Base-by-base conservation (phyloP, 1,140 invertebrate genomes). In the Ceratosolen solmsi region DNA sequence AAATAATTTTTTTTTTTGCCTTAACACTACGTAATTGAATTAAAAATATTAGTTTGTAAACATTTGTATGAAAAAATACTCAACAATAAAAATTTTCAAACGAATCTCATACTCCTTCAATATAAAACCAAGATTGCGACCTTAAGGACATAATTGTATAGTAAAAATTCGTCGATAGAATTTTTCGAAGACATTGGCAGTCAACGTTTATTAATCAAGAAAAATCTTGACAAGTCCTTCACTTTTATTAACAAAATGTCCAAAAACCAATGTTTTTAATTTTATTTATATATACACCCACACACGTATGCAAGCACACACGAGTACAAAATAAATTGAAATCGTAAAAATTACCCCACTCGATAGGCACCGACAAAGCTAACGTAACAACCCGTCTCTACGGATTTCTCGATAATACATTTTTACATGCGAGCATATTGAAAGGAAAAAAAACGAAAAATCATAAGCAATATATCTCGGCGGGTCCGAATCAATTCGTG, bases 221-320 rank as follows among this genome's bases (percentile, higher is more conserved):
- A 22, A 38, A 68, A n/a, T 15, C 63, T 68, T 68, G 63, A 68
- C 33, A 38, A 38, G 33, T 36, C 60, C 2, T n/a, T 38, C 22
- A 25, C 15, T n/a, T 68, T 68, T 20, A 63, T 68, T 38, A 68
- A 68, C 63, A 38, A 68, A 68, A 68, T 68, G 33, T 38, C 22
- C 20, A 68, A 68, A 68, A 68, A 68, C 63, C 33, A 38, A 68
- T 68, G 33, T 68, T 5, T 11, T 36, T 68, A 38, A 36, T 68
- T n/a, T 33, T 0, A 13, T 33, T 33, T 13, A 30, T 33, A 60
- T 63, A 63, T 33, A 54, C 9, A 22, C 20, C 2, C 17, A 54
- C 20, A 22, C 51, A 22, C 51, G 20, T 15, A 15, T 22, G 17
- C 11, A 22, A 11, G 20, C 51, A 15, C 20, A 54, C 51, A 15